Evolutionary conservation across 2,113 vertebrate genomes (phyloP).

Genomic region (Willisornis vidua): DNA sequence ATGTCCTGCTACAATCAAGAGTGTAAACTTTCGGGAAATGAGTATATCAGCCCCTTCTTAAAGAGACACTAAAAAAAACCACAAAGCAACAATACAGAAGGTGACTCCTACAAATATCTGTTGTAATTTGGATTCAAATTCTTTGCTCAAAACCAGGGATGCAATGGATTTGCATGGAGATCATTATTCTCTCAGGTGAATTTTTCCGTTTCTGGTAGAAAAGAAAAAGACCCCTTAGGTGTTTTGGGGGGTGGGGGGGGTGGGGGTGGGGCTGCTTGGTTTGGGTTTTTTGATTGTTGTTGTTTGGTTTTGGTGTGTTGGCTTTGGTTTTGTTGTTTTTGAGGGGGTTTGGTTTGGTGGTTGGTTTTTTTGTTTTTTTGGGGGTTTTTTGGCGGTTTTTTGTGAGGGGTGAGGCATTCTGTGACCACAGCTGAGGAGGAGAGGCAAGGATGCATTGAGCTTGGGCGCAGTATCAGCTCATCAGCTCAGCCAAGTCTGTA

Average conservation of each 20-base stretch:
- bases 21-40: background rate
- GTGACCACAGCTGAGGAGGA: background rate
- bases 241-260: background rate
- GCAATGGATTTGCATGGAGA: background rate
- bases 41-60: background rate
- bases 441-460: background rate
- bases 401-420: background rate
- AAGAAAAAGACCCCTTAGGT: background rate
- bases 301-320: background rate
- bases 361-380: background rate
- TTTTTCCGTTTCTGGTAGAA: background rate
- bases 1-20: background rate
- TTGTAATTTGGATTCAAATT: background rate
- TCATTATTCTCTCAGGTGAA: background rate
- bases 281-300: background rate
- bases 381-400: background rate
- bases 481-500: background rate
- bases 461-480: background rate
- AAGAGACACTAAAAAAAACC: background rate
- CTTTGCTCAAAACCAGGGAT: background rate
- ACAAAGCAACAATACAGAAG: background rate
- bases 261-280: too few relatives aligned
- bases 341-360: background rate
- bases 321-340: background rate
- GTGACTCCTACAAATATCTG: background rate